Evolutionary conservation across 2,797 vertebrate species (phyloP), one percentile per base, ranked within the genome.

Genomic region (Bucorvus abyssinicus): DNA sequence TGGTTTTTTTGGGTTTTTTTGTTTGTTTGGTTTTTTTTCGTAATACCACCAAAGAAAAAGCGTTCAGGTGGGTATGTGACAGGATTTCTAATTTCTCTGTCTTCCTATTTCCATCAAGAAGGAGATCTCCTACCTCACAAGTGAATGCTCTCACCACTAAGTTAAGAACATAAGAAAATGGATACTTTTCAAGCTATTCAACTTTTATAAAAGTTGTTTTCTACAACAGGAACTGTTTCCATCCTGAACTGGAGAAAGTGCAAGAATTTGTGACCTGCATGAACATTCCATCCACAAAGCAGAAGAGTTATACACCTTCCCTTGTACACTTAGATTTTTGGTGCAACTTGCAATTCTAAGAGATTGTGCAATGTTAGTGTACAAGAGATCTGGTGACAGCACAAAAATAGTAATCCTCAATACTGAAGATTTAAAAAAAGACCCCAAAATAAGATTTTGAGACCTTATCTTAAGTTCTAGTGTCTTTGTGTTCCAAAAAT

Each of bases 401-500:
- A 71, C 0, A 10, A 64, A 59, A 86, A 47, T 3, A 84, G 10
- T 61, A 16, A 77, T 82, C 14, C 29, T 70, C 64, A 42, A 14
- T 64, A 83, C 6, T 32, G 57, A 95, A 65, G 21, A 26, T 9
- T 50, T 85, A 3, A 79, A 63, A 38, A 67, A 14, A 68, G 22
- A 15, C 32, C 27, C 34, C 26, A 69, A 38, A 50, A 50, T 32
- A 94, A 86, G 14, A 59, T 23, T 49, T 71, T 29, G 64, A 82
- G 23, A 50, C 47, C 4, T 61, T 68, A 17, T 30, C n/a, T 4
- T 24, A 57, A 71, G 40, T 57, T 38, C 3, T 20, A 52, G 32
- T 17, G 44, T 73, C 30, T 92, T 90, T 89, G 52, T 56, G 81
- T 92, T 84, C 63, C 56, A 87, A 83, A 94, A 87, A 89, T 47